Evolutionary conservation across 2,888 invertebrate species (phyloP), one percentile per base, ranked within the genome.

Genomic region (Hermodice carunculata): DNA sequence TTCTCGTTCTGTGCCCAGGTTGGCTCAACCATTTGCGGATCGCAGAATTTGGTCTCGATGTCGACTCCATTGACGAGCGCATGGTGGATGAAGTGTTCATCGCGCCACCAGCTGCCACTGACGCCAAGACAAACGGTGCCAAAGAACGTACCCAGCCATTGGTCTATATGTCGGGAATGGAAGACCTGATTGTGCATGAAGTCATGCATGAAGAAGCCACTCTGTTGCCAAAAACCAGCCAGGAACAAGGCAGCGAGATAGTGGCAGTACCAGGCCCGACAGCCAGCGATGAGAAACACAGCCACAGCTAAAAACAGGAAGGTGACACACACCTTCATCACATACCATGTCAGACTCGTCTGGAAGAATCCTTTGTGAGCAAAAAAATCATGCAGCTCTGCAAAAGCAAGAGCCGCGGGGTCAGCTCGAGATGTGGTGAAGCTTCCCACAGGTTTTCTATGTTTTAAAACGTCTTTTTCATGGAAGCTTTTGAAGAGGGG

Each of bases 11-110:
- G 70, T 4, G 70, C 70, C 70, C 70, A 70, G 0, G 51, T 43
- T n/a, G 34, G 5, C 49, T 70, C 70, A 61, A 61, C 61, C 68
- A 70, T 70, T 43, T 70, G 70, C 6, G 70, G 70, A 49, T 70
- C 70, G 32, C 54, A 61, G 32, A 69, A 70, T 29, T 56, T 53
- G 3, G 34, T 46, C 26, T 46, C 65, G n/a, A 28, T 42, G 40
- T 69, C 61, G 46, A 70, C 68, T n/a, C 60, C 56, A 53, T 70
- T 70, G 46, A 65, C 65, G 31, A 70, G 34, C 2, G 58, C 61
- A 42, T 70, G 70, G 40, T 70, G 70, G 31, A 70, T 19, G 44
- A 69, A 59, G 48, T 70, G 70, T 37, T 70, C 70, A 43, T 70
- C 70, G 17, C 57, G 60, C 70, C 70, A 70, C 70, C 70, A 70